phyloP scores from a whole-genome alignment of 2,113 vertebrate genomes.

The Syrmaticus mikado region DNA sequence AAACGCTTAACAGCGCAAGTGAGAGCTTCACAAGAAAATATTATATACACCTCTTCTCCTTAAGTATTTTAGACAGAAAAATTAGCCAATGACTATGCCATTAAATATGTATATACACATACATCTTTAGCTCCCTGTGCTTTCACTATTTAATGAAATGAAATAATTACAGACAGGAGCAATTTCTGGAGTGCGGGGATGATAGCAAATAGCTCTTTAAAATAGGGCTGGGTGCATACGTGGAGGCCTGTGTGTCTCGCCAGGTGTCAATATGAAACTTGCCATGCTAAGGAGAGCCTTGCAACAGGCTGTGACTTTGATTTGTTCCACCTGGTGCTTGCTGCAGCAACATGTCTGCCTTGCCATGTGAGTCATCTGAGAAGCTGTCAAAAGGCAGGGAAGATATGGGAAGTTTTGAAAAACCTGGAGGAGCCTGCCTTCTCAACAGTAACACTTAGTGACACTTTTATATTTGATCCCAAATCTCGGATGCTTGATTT shows the following conservation, averaged over 20 bases:
- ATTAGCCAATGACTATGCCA: background rate
- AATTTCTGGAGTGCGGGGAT: conserved; percentile 8
- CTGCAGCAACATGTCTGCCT: conserved; percentile 64
- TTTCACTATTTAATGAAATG: background rate
- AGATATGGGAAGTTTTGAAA: conserved; percentile 76
- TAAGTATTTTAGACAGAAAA: conserved; percentile 36
- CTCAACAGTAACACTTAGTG: conserved; percentile 72
- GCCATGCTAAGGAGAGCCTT: conserved; percentile 48
- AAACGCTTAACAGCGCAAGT: background rate
- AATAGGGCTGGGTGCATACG: background rate
- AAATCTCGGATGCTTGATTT: conserved; percentile 64
- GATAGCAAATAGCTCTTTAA: background rate
- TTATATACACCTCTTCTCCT: background rate
- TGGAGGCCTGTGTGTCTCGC: background rate
- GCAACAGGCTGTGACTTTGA: conserved; percentile 65
- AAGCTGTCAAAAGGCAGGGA: conserved; percentile 78
- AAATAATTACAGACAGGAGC: background rate
- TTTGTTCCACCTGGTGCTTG: conserved; percentile 76
- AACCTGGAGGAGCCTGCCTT: conserved; percentile 67
- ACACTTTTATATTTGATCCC: conserved; percentile 73
- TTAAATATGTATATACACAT: background rate
- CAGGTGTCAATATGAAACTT: conserved; percentile 63
- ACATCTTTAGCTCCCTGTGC: background rate
- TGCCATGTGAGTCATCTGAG: conserved; percentile 77
- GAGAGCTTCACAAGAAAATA: fast-evolving